Percentiles rank a stretch among this genome's conserved stretches.
These are phyloP conservation scores for Macropus fuliginosus DNA, from an alignment of 2,797 vertebrate species.

Conservation along the genomic window DNA sequence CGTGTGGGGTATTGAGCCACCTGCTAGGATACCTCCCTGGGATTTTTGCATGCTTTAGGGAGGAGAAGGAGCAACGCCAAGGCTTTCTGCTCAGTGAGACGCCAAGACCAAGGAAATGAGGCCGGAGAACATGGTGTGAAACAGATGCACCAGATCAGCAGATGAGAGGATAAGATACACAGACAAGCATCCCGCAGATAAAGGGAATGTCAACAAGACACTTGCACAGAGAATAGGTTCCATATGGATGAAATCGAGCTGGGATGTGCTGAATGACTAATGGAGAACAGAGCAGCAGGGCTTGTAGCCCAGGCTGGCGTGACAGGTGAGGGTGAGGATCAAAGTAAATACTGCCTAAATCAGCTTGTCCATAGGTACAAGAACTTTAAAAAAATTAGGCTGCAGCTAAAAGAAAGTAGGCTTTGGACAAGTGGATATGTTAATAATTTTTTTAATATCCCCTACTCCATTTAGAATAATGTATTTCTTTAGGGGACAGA, in stretches of 20 bases:
- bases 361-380: conserved; percentile 14
- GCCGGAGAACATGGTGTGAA: conserved; percentile 45
- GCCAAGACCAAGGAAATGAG: not conserved
- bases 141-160: conserved; percentile 49
- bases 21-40: conserved; percentile 5
- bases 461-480: conserved; percentile 40
- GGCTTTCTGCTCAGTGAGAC: not conserved
- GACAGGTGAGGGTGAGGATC: conserved; percentile 48
- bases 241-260: conserved; percentile 59
- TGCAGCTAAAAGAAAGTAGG: conserved; percentile 50
- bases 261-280: conserved; percentile 23
- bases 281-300: conserved; percentile 12
- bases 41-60: conserved; percentile 37
- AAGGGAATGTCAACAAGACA: conserved; percentile 65
- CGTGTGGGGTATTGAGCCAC: not conserved
- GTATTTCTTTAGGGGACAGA: conserved; percentile 41
- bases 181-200: conserved; percentile 63
- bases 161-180: conserved; percentile 62
- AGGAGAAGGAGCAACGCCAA: not conserved
- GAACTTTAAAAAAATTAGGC: conserved; percentile 6
- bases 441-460: conserved; percentile 32
- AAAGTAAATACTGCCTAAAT: conserved; percentile 14
- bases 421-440: conserved; percentile 51
- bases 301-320: conserved; percentile 16
- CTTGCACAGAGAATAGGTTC: conserved; percentile 68